Percentiles rank a stretch among this genome's conserved stretches.
phyloP scores from a whole-genome alignment of 2,113 vertebrate genomes.

The Excalfactoria chinensis region DNA sequence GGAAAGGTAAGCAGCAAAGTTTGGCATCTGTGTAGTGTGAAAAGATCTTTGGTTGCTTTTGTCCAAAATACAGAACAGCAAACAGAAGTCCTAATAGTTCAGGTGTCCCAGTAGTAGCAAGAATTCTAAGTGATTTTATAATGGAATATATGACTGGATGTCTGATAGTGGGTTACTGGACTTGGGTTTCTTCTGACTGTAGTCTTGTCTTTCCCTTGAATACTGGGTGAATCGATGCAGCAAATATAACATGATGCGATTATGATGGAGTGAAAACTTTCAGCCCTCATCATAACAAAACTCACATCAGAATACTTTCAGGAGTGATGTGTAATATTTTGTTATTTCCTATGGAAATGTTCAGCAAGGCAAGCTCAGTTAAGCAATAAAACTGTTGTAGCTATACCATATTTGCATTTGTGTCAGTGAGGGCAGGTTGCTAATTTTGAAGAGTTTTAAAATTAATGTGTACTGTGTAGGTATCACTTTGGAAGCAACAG shows the following conservation, averaged over 20 bases:
- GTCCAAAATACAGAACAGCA: not conserved
- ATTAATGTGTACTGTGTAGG: conserved; percentile 47
- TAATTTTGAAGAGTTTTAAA: not conserved
- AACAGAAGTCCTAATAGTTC: not conserved
- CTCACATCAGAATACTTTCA: not conserved
- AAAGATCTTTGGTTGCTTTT: not conserved
- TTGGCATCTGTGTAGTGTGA: not conserved
- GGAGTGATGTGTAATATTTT: not conserved
- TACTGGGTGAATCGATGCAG: not conserved
- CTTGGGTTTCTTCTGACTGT: not conserved
- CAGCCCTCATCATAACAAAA: not conserved
- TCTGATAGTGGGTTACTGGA: not conserved
- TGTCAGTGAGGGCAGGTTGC: not conserved
- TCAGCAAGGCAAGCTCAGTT: not conserved
- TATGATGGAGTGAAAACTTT: not conserved
- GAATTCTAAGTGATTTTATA: not conserved
- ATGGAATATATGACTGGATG: not conserved
- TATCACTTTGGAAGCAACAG: conserved; percentile 36
- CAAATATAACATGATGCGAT: not conserved
- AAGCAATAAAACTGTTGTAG: not conserved
- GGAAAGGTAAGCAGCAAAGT: not conserved
- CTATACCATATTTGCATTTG: not conserved
- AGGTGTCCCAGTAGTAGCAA: not conserved
- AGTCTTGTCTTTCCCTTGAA: not conserved
- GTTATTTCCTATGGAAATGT: not conserved